Conservation (phyloP, 2,888 invertebrate species). For the Drosophila nr. perissopoda region DNA sequence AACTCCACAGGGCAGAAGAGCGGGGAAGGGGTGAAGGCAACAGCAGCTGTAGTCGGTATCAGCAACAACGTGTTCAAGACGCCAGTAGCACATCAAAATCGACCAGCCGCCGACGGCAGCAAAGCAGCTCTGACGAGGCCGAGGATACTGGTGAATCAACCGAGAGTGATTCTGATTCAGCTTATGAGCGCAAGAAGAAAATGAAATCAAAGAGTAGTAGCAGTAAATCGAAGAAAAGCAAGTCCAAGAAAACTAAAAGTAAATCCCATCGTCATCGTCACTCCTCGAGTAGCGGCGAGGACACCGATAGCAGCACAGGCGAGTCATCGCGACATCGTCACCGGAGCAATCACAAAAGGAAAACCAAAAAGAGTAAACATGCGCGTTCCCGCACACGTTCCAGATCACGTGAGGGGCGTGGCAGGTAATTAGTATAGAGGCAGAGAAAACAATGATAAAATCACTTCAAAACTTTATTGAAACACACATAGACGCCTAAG, state of each 20-base stretch:
- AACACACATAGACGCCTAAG: slow-evolving; percentile 63
- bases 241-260: slow-evolving; percentile 70
- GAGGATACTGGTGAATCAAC: slow-evolving; percentile 71
- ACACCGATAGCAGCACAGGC: slow-evolving; percentile 35
- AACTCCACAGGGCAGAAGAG: slow-evolving; percentile 23
- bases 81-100: slow-evolving; percentile 45
- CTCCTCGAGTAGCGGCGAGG: slow-evolving; percentile 15
- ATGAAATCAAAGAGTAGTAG: slow-evolving; percentile 57
- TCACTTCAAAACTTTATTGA: slow-evolving; percentile 72
- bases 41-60: slow-evolving; percentile 42
- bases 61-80: slow-evolving; percentile 23
- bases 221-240: slow-evolving; percentile 69
- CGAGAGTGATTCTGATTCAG: slow-evolving; percentile 70
- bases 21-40: slow-evolving; percentile 20
- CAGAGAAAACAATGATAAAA: slow-evolving; percentile 14
- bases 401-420: slow-evolving; percentile 60
- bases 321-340: slow-evolving; percentile 56
- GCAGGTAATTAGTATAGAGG: slow-evolving; percentile 27
- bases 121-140: slow-evolving; percentile 64
- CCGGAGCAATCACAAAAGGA: slow-evolving; percentile 80
- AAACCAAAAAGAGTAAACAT: slow-evolving; percentile 84
- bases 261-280: slow-evolving; percentile 58
- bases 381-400: slow-evolving; percentile 82
- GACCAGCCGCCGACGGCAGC: slow-evolving; percentile 33
- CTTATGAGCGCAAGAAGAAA: slow-evolving; percentile 67